phyloP scores from a whole-genome alignment of 2,113 vertebrate species.

The Cacatua alba region DNA sequence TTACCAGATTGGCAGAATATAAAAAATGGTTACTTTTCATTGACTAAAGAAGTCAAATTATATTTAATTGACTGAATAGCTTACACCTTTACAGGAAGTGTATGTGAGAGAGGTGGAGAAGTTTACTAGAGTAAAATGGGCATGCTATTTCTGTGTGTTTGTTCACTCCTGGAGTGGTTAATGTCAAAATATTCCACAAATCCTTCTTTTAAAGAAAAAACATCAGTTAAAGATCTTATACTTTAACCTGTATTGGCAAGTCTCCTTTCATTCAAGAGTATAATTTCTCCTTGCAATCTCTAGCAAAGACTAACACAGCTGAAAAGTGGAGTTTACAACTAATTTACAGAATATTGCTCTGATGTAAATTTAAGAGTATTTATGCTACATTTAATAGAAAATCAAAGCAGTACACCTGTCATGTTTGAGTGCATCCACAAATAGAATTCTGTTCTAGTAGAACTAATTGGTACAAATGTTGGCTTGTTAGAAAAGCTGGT shows the following conservation, averaged over 20 bases:
- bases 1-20: neutral
- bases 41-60: neutral
- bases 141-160: neutral
- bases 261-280: neutral
- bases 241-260: neutral
- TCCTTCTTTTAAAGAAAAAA: neutral
- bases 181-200: neutral
- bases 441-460: constrained; percentile 33
- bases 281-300: neutral
- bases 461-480: constrained; percentile 40
- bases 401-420: constrained; percentile 20
- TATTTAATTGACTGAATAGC: neutral
- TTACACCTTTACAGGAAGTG: neutral
- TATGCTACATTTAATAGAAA: constrained; percentile 19
- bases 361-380: constrained; percentile 17
- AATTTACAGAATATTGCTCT: neutral
- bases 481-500: constrained; percentile 4
- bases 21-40: neutral
- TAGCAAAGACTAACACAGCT: neutral
- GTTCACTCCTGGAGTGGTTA: neutral
- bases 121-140: neutral
- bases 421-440: constrained; percentile 19
- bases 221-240: neutral
- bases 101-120: neutral
- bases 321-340: neutral